phyloP scores from a whole-genome alignment of 2,113 vertebrate species.

The Gnathochromis pfefferi region DNA sequence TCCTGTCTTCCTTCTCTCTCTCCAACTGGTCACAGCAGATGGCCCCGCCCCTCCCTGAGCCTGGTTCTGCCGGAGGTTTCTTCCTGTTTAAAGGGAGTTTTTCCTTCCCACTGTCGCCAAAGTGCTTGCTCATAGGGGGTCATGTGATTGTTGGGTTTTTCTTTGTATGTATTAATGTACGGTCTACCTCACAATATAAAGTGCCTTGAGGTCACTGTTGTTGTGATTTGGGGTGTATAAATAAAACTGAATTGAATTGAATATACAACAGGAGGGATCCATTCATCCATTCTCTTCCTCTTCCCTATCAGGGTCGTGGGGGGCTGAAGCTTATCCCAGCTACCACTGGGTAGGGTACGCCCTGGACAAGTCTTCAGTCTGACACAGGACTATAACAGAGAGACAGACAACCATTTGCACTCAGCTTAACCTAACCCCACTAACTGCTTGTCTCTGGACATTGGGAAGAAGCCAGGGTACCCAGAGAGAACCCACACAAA shows the following conservation, averaged over 20 bases:
- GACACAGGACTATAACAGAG: neutral
- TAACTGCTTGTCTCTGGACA: neutral
- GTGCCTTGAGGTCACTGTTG: neutral
- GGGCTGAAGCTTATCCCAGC: neutral
- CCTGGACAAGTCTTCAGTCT: neutral
- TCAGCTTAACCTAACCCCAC: neutral
- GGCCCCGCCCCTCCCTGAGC: neutral
- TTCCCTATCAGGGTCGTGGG: neutral
- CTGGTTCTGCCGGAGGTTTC: fast-evolving
- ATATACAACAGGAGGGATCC: neutral
- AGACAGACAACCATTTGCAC: neutral
- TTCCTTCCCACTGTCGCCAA: neutral
- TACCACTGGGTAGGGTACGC: neutral
- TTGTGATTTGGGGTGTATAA: neutral
- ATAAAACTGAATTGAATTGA: neutral
- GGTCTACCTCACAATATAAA: neutral
- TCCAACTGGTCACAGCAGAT: fast-evolving
- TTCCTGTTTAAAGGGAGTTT: neutral
- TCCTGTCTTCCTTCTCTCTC: neutral
- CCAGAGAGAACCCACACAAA: neutral
- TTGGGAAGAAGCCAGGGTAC: neutral
- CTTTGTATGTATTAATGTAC: neutral
- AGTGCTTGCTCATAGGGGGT: neutral
- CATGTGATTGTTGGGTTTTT: neutral
- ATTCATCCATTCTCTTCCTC: neutral